Evolutionary conservation across 2,113 vertebrate species (phyloP).

Genomic region (Columba livia): DNA sequence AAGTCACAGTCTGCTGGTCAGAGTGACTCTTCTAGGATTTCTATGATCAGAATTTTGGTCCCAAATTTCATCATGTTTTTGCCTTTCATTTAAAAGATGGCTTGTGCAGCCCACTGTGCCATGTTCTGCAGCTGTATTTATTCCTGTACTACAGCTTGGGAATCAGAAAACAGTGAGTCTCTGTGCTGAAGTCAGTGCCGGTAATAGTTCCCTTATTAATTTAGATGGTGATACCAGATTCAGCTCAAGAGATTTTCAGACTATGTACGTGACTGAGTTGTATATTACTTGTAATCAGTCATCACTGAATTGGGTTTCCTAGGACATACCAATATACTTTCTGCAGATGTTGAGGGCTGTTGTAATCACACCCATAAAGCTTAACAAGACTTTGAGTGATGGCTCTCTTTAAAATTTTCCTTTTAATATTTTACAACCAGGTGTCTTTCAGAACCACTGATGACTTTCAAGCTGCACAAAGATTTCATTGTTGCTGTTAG

Average conservation of each 20-base stretch:
- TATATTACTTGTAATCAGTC: neutral
- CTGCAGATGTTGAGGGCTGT: neutral
- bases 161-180: neutral
- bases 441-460: slow-evolving; percentile 93
- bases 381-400: neutral
- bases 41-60: neutral
- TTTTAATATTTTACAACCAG: slow-evolving; percentile 65
- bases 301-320: neutral
- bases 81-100: neutral
- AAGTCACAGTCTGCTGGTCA: neutral
- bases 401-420: neutral
- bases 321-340: neutral
- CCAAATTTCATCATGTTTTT: neutral
- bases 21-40: neutral
- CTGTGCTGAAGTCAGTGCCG: neutral
- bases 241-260: neutral
- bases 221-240: neutral
- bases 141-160: neutral
- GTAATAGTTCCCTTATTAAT: neutral
- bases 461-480: slow-evolving; percentile 97
- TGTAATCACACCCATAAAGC: neutral
- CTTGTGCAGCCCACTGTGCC: neutral
- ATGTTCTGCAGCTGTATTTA: neutral
- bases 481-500: slow-evolving; percentile 97
- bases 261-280: neutral